phyloP scores from a whole-genome alignment of 1,140 invertebrate species.

The Reticulitermes speratus region DNA sequence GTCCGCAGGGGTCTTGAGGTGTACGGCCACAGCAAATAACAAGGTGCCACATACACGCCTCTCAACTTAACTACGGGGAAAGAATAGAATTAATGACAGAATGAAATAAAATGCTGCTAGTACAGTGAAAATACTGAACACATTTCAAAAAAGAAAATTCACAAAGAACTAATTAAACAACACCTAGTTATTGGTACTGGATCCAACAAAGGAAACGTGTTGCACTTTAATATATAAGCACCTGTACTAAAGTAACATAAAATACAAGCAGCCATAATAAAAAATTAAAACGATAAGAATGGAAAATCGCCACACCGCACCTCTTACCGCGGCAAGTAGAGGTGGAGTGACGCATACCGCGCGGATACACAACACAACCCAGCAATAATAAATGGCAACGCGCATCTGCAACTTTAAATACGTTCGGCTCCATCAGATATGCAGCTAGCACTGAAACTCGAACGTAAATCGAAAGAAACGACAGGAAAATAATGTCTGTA shows the following conservation, averaged over 20 bases:
- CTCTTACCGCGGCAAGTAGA: not conserved
- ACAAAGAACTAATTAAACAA: too few relatives aligned
- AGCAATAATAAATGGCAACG: not conserved
- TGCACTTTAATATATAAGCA: not conserved
- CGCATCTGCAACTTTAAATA: not conserved
- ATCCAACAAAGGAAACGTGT: not conserved
- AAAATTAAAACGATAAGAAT: not conserved
- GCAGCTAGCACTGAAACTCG: not conserved
- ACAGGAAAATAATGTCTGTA: not conserved
- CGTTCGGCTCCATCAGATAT: not conserved
- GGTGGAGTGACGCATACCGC: not conserved
- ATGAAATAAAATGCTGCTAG: too few relatives aligned
- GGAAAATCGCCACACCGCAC: not conserved
- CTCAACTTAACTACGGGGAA: too few relatives aligned
- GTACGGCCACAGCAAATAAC: too few relatives aligned
- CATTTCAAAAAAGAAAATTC: too few relatives aligned
- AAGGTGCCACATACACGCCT: too few relatives aligned
- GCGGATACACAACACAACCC: not conserved
- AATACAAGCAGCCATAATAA: not conserved
- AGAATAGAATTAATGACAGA: too few relatives aligned
- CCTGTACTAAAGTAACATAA: not conserved
- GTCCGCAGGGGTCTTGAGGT: too few relatives aligned
- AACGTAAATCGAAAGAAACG: not conserved
- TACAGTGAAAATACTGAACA: too few relatives aligned
- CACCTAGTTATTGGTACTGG: not conserved